These are phyloP conservation scores for Boulengeromyrus knoepffleri DNA, from an alignment of 2,113 vertebrate species.

Conservation along the genomic window DNA sequence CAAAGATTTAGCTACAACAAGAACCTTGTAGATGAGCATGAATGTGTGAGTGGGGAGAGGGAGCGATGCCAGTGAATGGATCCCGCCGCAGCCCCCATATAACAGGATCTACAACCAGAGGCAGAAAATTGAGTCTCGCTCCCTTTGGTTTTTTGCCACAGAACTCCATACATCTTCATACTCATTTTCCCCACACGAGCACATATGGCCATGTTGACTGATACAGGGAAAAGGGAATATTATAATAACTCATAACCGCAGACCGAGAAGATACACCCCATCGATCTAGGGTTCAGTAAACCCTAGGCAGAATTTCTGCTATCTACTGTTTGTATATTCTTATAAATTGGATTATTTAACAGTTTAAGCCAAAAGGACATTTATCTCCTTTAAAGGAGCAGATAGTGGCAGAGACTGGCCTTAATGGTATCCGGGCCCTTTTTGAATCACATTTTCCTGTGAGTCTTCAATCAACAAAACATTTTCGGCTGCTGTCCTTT, in stretches of 20 bases:
- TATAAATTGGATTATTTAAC: not conserved
- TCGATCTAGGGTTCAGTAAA: not conserved
- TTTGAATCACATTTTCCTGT: not conserved
- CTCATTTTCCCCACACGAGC: not conserved
- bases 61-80: not conserved
- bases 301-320: not conserved
- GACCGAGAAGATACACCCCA: not conserved
- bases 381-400: not conserved
- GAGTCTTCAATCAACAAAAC: not conserved
- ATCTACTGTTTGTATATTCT: conserved; percentile 1
- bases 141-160: not conserved
- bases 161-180: not conserved
- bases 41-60: not conserved
- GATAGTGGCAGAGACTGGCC: not conserved
- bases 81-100: not conserved
- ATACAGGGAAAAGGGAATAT: not conserved
- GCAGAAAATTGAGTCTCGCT: not conserved
- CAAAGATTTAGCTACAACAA: not conserved
- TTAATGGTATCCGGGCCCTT: not conserved
- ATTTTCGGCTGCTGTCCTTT: not conserved
- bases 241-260: not conserved
- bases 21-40: not conserved
- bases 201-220: not conserved
- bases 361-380: conserved; percentile 1
- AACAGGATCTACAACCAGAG: not conserved